Base-by-base conservation (phyloP, 1,140 invertebrate species). In the Potamilus streckersoni region DNA sequence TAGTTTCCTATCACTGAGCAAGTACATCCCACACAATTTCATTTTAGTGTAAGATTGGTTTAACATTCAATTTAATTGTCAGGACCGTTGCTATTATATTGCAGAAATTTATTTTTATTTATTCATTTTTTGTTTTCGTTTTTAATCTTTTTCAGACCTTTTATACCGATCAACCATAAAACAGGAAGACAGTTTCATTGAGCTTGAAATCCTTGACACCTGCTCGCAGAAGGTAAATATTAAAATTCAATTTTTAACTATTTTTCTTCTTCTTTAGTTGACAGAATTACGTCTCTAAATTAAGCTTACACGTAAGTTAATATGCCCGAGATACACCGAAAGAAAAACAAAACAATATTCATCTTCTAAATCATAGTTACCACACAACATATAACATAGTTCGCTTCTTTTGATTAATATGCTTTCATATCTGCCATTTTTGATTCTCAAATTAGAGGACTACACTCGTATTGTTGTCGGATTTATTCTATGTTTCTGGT, bases 161-260 rank as follows among this genome's bases (percentile, higher is more conserved):
- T 91, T 95, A 63, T 95, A 95, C 89, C 92, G 93, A 81, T 94
- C 95, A 83, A 93, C 92, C 85, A 93, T 95, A 66, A 94, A 93
- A 65, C 94, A 95, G 83, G 94, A 95, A 87, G 94, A 93, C 81
- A 93, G 93, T 73, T 93, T 92, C 31, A 95, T 94, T 31, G 94
- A 95, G 89, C 93, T 95, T 61, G 94, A 95, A 91, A 95, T 96
- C 83, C 89, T 96, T 83, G 95, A 96, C 87, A 94, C 94, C 66
- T 95, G 93, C 74, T 93, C 93, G 87, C 94, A 93, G 90, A 93
- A 93, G 90, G 94, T 95, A 91, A 93, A 93, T 92, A 86, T 31
- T 12, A 20, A 63, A 55, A 38, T 20, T 19, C 15, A 49, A 16
- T 73, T n/a, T 64, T 16, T 66, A 49, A 49, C 38, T 49, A 4